Evolutionary conservation across 2,888 invertebrate species (phyloP), one percentile per base, ranked within the genome.

Genomic region (Balanococcus diminutus): DNA sequence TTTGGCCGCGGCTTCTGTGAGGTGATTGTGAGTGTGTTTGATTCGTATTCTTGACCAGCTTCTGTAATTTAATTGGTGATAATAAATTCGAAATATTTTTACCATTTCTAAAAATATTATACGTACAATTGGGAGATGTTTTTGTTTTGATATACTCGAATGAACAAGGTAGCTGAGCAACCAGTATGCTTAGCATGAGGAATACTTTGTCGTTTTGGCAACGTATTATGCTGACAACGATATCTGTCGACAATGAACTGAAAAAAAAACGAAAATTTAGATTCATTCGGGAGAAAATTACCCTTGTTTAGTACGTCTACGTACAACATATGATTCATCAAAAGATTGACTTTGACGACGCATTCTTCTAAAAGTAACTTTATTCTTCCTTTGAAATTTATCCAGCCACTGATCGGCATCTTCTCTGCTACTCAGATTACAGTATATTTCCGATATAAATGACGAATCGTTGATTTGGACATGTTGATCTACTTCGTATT

Each of bases 161-260:
- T 51, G 36, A 36, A 82, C 36, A 86, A 46, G n/a, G 75, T 86
- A 3, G 86, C 82, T 3, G 46, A 56, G 11, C 86, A 86, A 16
- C 75, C 82, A 0, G 85, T 82, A 8, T 86, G 82, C 22, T 85
- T 85, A 8, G 85, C 85, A 51, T 86, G 82, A 39, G 56, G 82
- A 11, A 16, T 51, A 51, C 32, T 5, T n/a, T 28, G 39, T 28
- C 31, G 25, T 39, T 19, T 19, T 11, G 85, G 85, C 36, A 75
- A 72, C 32, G 85, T 85, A 67, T 86, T 82, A 82, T 86, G 82
- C 19, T 75, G 2, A 0, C 86, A 86, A 28, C 82, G 84, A 75
- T 36, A 86, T 36, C 75, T 79, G 19, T 79, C 75, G 2, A 79
- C 19, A 1, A 79, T n/a, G 75, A 36, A 19, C 75, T 79, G 22